These are phyloP conservation scores for Mythimna lalbum DNA, from an alignment of 2,888 invertebrate species.

Conservation along the genomic window DNA sequence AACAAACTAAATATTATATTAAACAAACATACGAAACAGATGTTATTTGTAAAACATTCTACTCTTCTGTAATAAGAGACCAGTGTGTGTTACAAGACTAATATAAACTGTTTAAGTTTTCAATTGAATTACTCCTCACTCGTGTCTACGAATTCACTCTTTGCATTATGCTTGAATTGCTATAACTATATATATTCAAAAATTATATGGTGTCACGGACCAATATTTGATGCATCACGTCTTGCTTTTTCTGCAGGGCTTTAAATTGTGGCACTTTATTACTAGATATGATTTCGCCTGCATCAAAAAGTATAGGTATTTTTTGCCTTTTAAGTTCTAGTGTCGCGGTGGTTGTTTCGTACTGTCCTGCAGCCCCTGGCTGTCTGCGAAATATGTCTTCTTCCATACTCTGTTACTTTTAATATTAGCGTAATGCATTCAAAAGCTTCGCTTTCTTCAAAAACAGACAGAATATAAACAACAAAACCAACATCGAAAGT, in stretches of 20 bases:
- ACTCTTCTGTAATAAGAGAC: neutral
- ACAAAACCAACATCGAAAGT: conserved; percentile 26
- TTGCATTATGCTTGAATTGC: conserved; percentile 2
- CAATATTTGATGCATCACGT: neutral
- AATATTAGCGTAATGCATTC: neutral
- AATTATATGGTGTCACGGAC: neutral
- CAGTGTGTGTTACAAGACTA: neutral
- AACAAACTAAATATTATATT: neutral
- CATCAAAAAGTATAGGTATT: neutral
- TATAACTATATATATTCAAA: neutral
- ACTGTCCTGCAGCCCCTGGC: too few species aligned
- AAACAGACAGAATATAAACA: neutral
- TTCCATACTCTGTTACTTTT: neutral
- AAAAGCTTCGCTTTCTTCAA: neutral
- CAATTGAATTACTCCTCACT: neutral
- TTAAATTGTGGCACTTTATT: conserved; percentile 10
- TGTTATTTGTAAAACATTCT: conserved; percentile 8
- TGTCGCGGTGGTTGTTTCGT: too few species aligned
- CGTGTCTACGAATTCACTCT: conserved; percentile 19
- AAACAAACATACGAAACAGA: neutral
- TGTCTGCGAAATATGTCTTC: too few species aligned
- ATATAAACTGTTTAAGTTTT: conserved; percentile 2
- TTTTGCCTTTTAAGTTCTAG: too few species aligned
- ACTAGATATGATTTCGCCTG: too few species aligned
- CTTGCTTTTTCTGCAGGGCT: neutral